phyloP scores from a whole-genome alignment of 2,113 vertebrate species.

The Cynocephalus volans region DNA sequence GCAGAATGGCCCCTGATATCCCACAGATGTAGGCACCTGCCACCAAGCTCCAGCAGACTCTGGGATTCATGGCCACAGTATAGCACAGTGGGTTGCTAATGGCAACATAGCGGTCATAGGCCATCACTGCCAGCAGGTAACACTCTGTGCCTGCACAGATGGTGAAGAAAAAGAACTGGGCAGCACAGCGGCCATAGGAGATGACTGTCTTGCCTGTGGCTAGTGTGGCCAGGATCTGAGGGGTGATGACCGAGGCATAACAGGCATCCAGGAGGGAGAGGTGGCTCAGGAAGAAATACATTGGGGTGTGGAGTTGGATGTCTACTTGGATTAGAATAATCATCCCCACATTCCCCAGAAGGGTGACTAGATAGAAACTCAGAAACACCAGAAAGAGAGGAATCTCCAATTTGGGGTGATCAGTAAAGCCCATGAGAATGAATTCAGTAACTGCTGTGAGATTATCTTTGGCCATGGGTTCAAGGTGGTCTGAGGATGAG shows the following conservation, averaged over 20 bases:
- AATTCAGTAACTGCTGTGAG: constrained; percentile 66
- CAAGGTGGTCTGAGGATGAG: background rate
- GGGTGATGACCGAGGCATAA: constrained; percentile 63
- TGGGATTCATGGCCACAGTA: background rate
- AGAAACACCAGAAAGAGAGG: constrained; percentile 74
- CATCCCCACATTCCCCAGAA: constrained; percentile 80
- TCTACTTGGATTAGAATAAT: constrained; percentile 67
- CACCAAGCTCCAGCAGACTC: constrained; percentile 65
- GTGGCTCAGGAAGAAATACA: constrained; percentile 78
- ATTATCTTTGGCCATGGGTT: constrained; percentile 66
- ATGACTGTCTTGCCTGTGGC: background rate
- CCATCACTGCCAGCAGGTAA: constrained; percentile 73
- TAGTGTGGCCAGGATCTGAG: constrained; percentile 72
- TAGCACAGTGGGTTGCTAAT: constrained; percentile 69
- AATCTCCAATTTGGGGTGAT: background rate
- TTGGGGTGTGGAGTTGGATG: constrained; percentile 54
- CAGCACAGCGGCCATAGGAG: background rate
- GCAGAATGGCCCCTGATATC: constrained; percentile 36
- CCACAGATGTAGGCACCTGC: constrained; percentile 57
- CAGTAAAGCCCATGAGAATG: constrained; percentile 74
- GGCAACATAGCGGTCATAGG: constrained; percentile 72
- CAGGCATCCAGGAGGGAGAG: constrained; percentile 69
- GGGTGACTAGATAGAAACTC: constrained; percentile 63
- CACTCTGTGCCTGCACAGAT: constrained; percentile 65
- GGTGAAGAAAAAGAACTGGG: constrained; percentile 80